These are phyloP conservation scores for Saccopteryx bilineata DNA, from an alignment of 2,113 vertebrate genomes.

Conservation along the genomic window DNA sequence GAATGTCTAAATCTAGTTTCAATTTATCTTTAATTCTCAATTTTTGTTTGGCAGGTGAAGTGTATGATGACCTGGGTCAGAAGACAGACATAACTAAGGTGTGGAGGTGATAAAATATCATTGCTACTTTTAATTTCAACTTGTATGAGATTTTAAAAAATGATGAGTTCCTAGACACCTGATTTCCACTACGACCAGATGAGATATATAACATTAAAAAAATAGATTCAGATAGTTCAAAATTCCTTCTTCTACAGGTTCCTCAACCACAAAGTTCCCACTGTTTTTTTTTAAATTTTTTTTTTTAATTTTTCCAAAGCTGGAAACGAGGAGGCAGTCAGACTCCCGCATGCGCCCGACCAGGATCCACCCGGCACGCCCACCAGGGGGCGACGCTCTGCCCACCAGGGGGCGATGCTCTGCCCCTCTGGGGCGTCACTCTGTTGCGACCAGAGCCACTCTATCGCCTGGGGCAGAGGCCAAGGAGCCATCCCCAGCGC, in stretches of 20 bases:
- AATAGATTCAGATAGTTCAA: slow-evolving; percentile 2
- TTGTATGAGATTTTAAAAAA: slow-evolving; percentile 35
- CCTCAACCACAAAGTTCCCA: neutral
- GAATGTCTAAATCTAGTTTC: slow-evolving; percentile 29
- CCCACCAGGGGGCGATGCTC: too few species aligned
- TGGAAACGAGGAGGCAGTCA: too few species aligned
- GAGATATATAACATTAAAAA: neutral
- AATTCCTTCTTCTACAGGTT: neutral
- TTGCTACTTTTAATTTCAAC: slow-evolving; percentile 61
- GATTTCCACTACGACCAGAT: neutral
- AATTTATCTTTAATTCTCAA: slow-evolving; percentile 63
- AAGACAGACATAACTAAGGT: slow-evolving; percentile 90
- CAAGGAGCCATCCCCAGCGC: too few species aligned
- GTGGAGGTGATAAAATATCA: slow-evolving; percentile 52
- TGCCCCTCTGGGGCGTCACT: too few species aligned
- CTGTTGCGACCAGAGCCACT: too few species aligned
- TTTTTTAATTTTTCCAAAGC: too few species aligned
- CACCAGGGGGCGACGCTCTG: too few species aligned
- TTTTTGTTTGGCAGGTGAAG: slow-evolving; percentile 86
- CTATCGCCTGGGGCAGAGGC: too few species aligned
- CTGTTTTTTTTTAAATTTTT: neutral
- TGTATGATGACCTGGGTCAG: slow-evolving; percentile 87
- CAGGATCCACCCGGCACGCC: too few species aligned
- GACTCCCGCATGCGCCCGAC: too few species aligned
- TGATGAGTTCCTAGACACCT: neutral